Percentiles rank a stretch among this genome's conserved stretches.
Conservation (phyloP, 2,888 invertebrate species). For the Calephelis perditalis region DNA sequence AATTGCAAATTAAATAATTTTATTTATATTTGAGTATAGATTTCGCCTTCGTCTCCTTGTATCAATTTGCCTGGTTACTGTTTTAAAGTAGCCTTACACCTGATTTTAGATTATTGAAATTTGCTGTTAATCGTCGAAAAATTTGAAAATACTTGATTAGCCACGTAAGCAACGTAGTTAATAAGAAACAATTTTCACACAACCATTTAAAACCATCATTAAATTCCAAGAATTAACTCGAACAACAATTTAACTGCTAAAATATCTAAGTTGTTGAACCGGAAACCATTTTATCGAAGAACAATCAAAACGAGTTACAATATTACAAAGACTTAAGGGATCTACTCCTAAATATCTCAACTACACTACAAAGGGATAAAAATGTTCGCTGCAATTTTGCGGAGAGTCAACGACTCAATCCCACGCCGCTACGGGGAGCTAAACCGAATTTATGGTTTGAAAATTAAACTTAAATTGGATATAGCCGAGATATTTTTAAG, state of each 20-base stretch:
- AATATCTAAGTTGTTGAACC: slow-evolving; percentile 39
- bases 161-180: neutral
- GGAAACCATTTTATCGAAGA: slow-evolving; percentile 44
- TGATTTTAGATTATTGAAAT: too few species aligned
- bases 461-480: slow-evolving; percentile 76
- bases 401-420: slow-evolving; percentile 56
- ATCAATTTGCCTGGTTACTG: too few species aligned
- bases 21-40: too few species aligned
- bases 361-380: slow-evolving; percentile 68
- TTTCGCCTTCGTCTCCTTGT: too few species aligned
- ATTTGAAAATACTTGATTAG: too few species aligned
- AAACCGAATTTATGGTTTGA: slow-evolving; percentile 72
- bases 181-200: neutral
- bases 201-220: neutral
- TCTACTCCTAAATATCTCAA: slow-evolving; percentile 55
- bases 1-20: too few species aligned
- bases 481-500: slow-evolving; percentile 62
- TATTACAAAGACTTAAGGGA: slow-evolving; percentile 57
- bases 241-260: slow-evolving; percentile 34
- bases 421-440: slow-evolving; percentile 61
- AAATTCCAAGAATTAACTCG: slow-evolving; percentile 3
- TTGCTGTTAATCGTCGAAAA: too few species aligned
- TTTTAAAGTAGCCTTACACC: too few species aligned
- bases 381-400: slow-evolving; percentile 67
- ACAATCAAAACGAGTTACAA: slow-evolving; percentile 56